Evolutionary conservation across 2,797 vertebrate species (phyloP), one percentile per base, ranked within the genome.

Genomic region (Squalus acanthias): DNA sequence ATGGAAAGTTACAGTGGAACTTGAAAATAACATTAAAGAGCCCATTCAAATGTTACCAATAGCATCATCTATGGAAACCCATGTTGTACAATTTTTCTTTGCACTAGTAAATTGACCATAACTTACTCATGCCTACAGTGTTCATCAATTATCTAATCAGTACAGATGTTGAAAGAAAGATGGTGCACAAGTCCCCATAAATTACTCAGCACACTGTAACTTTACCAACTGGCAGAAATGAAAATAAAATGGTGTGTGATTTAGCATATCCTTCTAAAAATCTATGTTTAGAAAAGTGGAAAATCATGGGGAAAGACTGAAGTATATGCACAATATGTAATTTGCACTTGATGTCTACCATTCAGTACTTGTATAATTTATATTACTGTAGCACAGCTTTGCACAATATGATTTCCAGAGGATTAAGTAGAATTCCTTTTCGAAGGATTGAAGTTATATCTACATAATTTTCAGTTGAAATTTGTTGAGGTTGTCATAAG

Each of bases 51-150:
- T 93, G 63, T 46, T 20, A 92, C 46, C 46, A 63, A 24, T 65
- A 67, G 57, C 29, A 17, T 65, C 13, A 69, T 94, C 65, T 67
- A 20, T 94, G 65, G 39, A 94, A 69, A 69, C 46, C 12, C 57
- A 63, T 88, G 85, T 67, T 93, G 60, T 94, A 13, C 60, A 94
- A 69, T 69, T 94, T 94, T 69, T 33, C 60, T 46, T 39, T 94
- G 63, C 63, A 46, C 63, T 94, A 3, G 33, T 69, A 69, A 94
- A 67, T 3, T 65, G 33, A 67, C 26, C 29, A 29, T 60, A 91
- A 33, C 29, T 63, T 57, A 89, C 53, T 26, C 50, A 1, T 89
- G 82, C 33, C 20, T 20, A 50, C 20, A 60, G 15, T 89, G 8
- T 33, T 91, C 57, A 63, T 63, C 39, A 60, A 65, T 91, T 63